phyloP scores from a whole-genome alignment of 2,113 vertebrate genomes.

The Lepisosteus osseus region DNA sequence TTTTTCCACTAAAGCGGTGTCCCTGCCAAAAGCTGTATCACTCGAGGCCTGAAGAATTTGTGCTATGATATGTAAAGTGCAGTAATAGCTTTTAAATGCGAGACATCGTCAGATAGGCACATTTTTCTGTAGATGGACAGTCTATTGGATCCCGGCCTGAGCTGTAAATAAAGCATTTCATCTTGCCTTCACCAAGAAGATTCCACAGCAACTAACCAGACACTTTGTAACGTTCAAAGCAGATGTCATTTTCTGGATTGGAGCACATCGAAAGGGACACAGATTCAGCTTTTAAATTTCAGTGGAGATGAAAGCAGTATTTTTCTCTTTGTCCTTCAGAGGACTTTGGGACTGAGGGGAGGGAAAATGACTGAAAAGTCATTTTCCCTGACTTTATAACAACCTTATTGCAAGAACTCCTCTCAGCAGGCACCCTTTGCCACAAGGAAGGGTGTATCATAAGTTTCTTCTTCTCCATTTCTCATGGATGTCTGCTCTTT shows the following conservation, averaged over 20 bases:
- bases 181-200: constrained; percentile 43
- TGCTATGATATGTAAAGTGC: constrained; percentile 34
- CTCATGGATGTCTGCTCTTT: background rate
- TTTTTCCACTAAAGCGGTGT: constrained; percentile 38
- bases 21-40: constrained; percentile 43
- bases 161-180: constrained; percentile 65
- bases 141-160: constrained; percentile 45
- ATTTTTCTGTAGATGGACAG: constrained; percentile 47
- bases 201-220: constrained; percentile 57
- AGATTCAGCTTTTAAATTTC: constrained; percentile 41
- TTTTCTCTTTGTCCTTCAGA: constrained; percentile 40
- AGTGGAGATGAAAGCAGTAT: constrained; percentile 24
- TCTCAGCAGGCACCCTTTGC: no score
- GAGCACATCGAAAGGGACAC: constrained; percentile 44
- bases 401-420: no score
- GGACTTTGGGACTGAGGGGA: constrained; percentile 30
- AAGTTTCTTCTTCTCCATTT: background rate
- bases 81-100: constrained; percentile 55
- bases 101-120: constrained; percentile 13
- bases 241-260: constrained; percentile 60
- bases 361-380: background rate
- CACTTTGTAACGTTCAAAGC: constrained; percentile 55
- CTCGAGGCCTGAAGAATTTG: constrained; percentile 30
- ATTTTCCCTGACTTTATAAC: no score
- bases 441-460: background rate